Base-by-base conservation (phyloP, 2,797 vertebrate genomes). In the Phoxinus dragarum region DNA sequence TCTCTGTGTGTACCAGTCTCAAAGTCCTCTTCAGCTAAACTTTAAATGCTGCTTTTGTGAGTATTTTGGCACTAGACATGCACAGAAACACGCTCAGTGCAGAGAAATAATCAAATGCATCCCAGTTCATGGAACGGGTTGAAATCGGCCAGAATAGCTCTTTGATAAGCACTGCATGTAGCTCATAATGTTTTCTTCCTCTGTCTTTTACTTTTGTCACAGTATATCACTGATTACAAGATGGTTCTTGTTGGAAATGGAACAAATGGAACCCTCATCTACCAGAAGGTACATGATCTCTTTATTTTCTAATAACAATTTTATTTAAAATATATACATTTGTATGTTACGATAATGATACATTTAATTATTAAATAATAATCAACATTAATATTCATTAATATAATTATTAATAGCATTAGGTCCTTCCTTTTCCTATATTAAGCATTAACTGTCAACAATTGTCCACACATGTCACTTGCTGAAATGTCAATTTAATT, bases 141-240 rank as follows among this genome's bases (percentile, higher is more conserved):
- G 31, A 80, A 68, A 78, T 44, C 10, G 10, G 23, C 11, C 17
- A 68, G 54, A 56, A 76, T 80, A 44, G 66, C 67, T 31, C 14
- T n/a, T 16, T 64, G 31, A 77, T 42, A 59, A 47, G 17, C 68
- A n/a, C 52, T 86, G 21, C n/a, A 5, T 40, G 5, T 11, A 36
- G 14, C 0, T 47, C 59, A 36, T 44, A 5, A 42, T 44, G 56
- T 47, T 66, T 61, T 66, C 52, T 21, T 31, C 64, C 11, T 73
- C 14, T 85, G n/a, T 84, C 68, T 87, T 47, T 90, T 69, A 31
- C 90, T 82, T 89, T n/a, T 68, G 74, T 91, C 91, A 76, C 93
- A 99, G 98, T 97, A 99, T 77, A 96, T 94, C 0, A 99, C 98
- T 0, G 94, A 96, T 19, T 99, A 99, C 89, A 95, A 89, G 92